A percentile compares a stretch with the other conserved stretches of the same genome.
These are phyloP conservation scores for Phyllotreta cruciferae DNA, from an alignment of 2,888 invertebrate species.

Conservation along the genomic window DNA sequence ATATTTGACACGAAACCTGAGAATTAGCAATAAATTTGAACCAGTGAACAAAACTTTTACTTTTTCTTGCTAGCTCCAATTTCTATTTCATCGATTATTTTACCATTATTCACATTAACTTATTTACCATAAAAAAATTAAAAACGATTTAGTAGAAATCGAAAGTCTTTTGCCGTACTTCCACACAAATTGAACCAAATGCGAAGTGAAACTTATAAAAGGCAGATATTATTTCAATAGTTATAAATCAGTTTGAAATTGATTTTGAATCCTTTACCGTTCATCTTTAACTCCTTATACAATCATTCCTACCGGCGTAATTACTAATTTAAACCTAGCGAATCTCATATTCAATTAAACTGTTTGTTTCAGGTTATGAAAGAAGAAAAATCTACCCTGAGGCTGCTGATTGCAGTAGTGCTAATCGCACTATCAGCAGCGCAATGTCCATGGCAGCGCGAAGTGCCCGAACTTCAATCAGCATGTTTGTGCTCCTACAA, in stretches of 20 bases:
- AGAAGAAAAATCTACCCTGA: slow-evolving; percentile 44
- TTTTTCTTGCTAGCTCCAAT: too few relatives aligned
- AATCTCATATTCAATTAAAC: neutral
- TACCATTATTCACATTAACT: too few relatives aligned
- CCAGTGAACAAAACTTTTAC: too few relatives aligned
- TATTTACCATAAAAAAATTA: too few relatives aligned
- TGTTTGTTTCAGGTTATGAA: slow-evolving; percentile 56
- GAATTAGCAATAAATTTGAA: too few relatives aligned
- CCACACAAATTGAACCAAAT: too few relatives aligned
- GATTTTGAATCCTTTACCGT: neutral
- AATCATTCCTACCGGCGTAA: too few relatives aligned
- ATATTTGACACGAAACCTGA: too few relatives aligned
- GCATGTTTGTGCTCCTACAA: slow-evolving; percentile 90
- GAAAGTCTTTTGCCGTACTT: too few relatives aligned
- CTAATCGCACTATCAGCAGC: slow-evolving; percentile 58
- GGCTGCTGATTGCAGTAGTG: slow-evolving; percentile 48
- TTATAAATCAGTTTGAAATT: slow-evolving; percentile 2
- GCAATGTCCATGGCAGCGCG: slow-evolving; percentile 87
- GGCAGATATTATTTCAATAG: neutral
- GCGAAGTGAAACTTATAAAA: too few relatives aligned
- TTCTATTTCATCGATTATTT: too few relatives aligned
- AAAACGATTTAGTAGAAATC: too few relatives aligned
- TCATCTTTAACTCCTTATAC: neutral
- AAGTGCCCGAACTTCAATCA: slow-evolving; percentile 76
- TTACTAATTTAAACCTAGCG: neutral